Evolutionary conservation across 2,888 invertebrate genomes (phyloP).

Genomic region (Drosophila kanekoi): DNA sequence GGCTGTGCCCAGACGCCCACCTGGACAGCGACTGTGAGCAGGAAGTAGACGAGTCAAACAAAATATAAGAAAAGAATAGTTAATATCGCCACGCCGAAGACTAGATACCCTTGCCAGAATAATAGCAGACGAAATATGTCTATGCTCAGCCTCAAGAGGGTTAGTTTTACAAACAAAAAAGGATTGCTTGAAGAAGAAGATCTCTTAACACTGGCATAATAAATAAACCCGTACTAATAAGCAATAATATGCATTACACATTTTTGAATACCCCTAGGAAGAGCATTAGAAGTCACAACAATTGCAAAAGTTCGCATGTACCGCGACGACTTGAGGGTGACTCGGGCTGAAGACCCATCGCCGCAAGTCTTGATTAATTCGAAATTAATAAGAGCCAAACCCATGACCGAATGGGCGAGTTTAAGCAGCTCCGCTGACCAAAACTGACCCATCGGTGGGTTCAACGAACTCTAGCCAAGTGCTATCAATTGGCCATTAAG

Average conservation of each 20-base stretch:
- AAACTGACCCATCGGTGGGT: slow-evolving; percentile 29
- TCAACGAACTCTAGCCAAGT: slow-evolving; percentile 54
- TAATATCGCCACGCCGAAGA: background rate
- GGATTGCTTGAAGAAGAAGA: too few relatives aligned
- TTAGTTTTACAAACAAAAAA: too few relatives aligned
- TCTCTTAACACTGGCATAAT: too few relatives aligned
- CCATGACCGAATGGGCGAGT: slow-evolving; percentile 56
- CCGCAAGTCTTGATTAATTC: slow-evolving; percentile 69
- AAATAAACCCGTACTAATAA: too few relatives aligned
- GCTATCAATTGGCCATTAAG: slow-evolving; percentile 67
- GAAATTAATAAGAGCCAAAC: slow-evolving; percentile 70
- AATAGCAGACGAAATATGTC: too few relatives aligned
- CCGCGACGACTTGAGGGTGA: slow-evolving; percentile 22
- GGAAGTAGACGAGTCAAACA: slow-evolving; percentile 44
- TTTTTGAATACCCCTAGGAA: background rate
- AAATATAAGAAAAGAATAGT: background rate
- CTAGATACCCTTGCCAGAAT: background rate
- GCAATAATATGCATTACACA: background rate
- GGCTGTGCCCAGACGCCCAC: slow-evolving; percentile 57
- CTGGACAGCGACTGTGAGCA: slow-evolving; percentile 42
- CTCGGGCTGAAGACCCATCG: slow-evolving; percentile 24
- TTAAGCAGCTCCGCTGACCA: slow-evolving; percentile 28
- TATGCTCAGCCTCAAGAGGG: too few relatives aligned
- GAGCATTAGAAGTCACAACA: slow-evolving; percentile 9
- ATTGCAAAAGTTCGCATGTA: slow-evolving; percentile 38